Evolutionary conservation across 2,797 vertebrate genomes (phyloP), one percentile per base, ranked within the genome.

Genomic region (Amniataba percoides): DNA sequence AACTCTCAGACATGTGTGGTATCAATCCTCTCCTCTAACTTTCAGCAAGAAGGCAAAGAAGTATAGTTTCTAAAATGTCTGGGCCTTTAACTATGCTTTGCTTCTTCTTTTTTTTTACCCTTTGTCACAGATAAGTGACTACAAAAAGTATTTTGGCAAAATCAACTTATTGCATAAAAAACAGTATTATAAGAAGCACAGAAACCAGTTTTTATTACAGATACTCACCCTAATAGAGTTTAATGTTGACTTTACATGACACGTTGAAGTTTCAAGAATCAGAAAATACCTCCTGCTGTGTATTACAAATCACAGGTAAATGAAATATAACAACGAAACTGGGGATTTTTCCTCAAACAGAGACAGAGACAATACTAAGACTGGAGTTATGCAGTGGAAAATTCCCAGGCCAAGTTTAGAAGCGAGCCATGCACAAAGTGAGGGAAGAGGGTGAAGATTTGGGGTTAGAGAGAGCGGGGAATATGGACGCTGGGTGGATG

Each of bases 391-490:
- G 67, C 85, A 83, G 71, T 83, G 85, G 88, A 89, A 92, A 92
- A 80, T 88, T 88, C 84, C 89, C 85, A 69, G 71, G 69, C 81
- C 73, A 77, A 58, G 57, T 90, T 87, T 90, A 85, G 86, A 89
- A 79, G 62, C 31, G 13, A 77, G 74, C 67, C 76, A 36, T 53
- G 80, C 75, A 82, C 62, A 40, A 74, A 82, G 53, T 64, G 62
- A 75, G 77, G 68, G 77, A 88, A 84, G 65, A 85, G 84, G 80
- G 75, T 81, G 79, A 83, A 80, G 64, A 69, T 88, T 86, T 92
- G 79, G 89, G 86, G 88, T 85, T 87, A 0, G 83, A 69, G 81
- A 51, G 78, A 88, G 77, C 23, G n/a, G 64, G 77, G 87, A 82
- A 78, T 80, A 64, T 82, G 85, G 80, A 71, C 21, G 51, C 74